Percentiles rank a stretch among this genome's conserved stretches.
These are phyloP conservation scores for Drosophila emarginata DNA, from an alignment of 2,888 invertebrate species.

Conservation along the genomic window DNA sequence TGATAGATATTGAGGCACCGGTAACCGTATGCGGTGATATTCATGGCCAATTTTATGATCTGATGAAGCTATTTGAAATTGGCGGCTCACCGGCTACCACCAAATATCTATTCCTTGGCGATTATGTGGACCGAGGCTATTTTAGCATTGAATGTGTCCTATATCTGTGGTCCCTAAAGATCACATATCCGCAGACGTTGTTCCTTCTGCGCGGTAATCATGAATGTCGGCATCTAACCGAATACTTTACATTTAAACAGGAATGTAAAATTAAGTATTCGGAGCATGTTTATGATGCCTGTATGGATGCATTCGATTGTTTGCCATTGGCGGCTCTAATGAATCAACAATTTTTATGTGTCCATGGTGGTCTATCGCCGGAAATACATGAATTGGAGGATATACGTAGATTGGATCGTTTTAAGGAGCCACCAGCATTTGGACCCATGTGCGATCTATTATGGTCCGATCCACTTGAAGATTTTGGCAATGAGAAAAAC, in stretches of 20 bases:
- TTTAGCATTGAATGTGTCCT: slow-evolving; percentile 93
- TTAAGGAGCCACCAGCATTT: slow-evolving; percentile 99
- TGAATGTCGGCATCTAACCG: slow-evolving; percentile 99
- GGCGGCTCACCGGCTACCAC: slow-evolving; percentile 99
- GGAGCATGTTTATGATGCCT: slow-evolving; percentile 99
- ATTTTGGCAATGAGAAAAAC: slow-evolving; percentile 98
- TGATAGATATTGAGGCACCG: slow-evolving; percentile 99
- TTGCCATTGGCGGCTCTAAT: slow-evolving; percentile 99
- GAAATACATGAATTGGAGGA: slow-evolving; percentile 99
- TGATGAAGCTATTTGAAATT: slow-evolving; percentile 99
- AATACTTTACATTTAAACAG: slow-evolving; percentile 99
- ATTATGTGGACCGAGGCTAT: slow-evolving; percentile 99
- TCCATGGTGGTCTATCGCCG: slow-evolving; percentile 99
- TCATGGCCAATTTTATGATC: slow-evolving; percentile 99
- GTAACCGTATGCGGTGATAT: slow-evolving; percentile 99
- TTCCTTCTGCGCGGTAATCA: slow-evolving; percentile 99
- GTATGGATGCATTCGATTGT: slow-evolving; percentile 99
- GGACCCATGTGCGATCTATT: slow-evolving; percentile 99
- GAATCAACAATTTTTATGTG: slow-evolving; percentile 99
- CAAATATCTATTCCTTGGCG: slow-evolving; percentile 99
- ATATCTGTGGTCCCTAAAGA: slow-evolving; percentile 99
- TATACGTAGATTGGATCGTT: slow-evolving; percentile 98
- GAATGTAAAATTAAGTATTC: slow-evolving; percentile 99
- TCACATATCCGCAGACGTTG: slow-evolving; percentile 98
- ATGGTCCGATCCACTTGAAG: slow-evolving; percentile 99